Evolutionary conservation across 1,140 invertebrate species (phyloP), one percentile per base, ranked within the genome.

Genomic region (Maconellicoccus hirsutus): DNA sequence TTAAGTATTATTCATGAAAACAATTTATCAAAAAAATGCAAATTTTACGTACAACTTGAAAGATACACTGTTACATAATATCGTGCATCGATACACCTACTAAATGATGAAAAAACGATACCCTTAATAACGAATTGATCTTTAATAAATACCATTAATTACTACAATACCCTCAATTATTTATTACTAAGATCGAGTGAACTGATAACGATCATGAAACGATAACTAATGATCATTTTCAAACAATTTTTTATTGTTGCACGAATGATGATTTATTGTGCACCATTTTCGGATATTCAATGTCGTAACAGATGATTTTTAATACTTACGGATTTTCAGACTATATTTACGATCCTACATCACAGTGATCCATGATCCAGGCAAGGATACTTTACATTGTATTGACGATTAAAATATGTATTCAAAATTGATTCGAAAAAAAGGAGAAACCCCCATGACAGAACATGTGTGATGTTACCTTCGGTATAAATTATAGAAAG

Each of bases 231-330:
- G 42, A 52, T 52, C 42, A 52, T 16, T 52, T 52, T 52, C 42
- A 16, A 16, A 19, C 42, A 14, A 52, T 52, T 16, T 52, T 52
- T 52, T 16, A 52, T 52, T 52, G 42, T 52, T 52, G 42, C 42
- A 52, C 42, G 42, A 52, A 52, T 52, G 6, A 52, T 52, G 42
- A 52, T 52, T 52, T 52, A 52, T 52, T 52, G 42, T 52, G 42
- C 42, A 52, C 42, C n/a, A 19, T 16, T 8, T 52, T 8, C n/a
- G 42, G 4, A 8, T 52, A 52, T 16, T 52, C 42, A 52, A 8
- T 52, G 42, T 52, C 42, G 42, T 52, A 16, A 52, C n/a, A 52
- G n/a, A 52, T 52, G n/a, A 52, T 6, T 52, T 52, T 52, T 52
- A 16, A 52, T n/a, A n/a, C n/a, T n/a, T n/a, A n/a, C n/a, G n/a